A percentile compares a stretch with the other conserved stretches of the same genome.
Conservation (phyloP, 2,113 vertebrate genomes). For the Pantherophis guttatus region DNA sequence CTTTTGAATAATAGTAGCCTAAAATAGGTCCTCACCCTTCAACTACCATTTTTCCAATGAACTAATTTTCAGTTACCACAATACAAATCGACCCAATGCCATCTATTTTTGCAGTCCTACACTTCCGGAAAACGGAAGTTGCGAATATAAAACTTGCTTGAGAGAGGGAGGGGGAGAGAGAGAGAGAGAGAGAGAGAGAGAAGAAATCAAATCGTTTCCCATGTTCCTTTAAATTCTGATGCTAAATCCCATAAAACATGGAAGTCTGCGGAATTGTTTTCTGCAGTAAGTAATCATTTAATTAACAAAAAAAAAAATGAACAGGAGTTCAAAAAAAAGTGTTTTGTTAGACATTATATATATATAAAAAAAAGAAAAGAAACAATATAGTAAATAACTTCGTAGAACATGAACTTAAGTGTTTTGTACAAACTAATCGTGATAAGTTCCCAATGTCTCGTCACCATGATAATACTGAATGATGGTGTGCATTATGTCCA, state of each 20-base stretch:
- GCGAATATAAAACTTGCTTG: neutral
- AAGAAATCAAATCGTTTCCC: neutral
- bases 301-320: constrained; percentile 75
- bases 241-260: constrained; percentile 31
- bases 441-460: constrained; percentile 80
- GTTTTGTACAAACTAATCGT: constrained; percentile 85
- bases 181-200: neutral
- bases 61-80: neutral
- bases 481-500: constrained; percentile 36
- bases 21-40: neutral
- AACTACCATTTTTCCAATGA: neutral
- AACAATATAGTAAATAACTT: constrained; percentile 84
- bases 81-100: neutral
- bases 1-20: neutral
- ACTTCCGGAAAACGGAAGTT: neutral
- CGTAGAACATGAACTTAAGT: constrained; percentile 94
- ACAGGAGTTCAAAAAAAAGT: constrained; percentile 75
- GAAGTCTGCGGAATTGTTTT: constrained; percentile 58
- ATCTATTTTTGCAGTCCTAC: neutral
- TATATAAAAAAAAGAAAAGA: constrained; percentile 51
- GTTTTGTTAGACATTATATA: constrained; percentile 75
- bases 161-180: neutral
- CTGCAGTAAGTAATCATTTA: constrained; percentile 79
- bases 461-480: constrained; percentile 68
- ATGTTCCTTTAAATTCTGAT: constrained; percentile 1